Percentiles rank a stretch among this genome's conserved stretches.
Conservation (phyloP, 2,888 invertebrate species). For the Trissonchulus sp. region DNA sequence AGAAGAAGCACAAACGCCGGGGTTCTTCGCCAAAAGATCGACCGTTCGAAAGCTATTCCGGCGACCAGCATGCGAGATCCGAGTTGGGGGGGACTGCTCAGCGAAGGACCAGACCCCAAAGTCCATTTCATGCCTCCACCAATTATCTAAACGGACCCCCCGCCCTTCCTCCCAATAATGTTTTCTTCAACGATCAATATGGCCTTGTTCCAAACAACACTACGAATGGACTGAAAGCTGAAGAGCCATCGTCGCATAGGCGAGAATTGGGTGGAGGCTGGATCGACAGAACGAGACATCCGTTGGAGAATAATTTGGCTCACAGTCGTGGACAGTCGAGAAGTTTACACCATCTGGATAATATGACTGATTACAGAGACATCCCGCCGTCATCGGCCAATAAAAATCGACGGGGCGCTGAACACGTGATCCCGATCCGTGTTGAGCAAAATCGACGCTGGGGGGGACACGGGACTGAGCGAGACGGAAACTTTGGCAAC, state of each 20-base stretch:
- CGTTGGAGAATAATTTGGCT: background rate
- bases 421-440: background rate
- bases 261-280: background rate
- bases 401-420: background rate
- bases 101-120: background rate
- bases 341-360: constrained; percentile 9
- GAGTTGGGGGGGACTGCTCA: background rate
- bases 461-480: background rate
- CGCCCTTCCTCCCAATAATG: background rate
- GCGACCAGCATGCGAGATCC: background rate
- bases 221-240: too few relatives aligned
- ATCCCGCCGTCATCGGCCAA: background rate
- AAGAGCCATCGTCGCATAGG: background rate
- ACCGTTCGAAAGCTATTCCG: background rate
- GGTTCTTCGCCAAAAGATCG: background rate
- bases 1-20: background rate
- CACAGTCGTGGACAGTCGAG: constrained; percentile 5
- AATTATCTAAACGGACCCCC: background rate
- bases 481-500: background rate
- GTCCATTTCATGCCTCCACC: background rate
- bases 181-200: background rate
- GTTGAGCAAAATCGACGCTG: background rate
- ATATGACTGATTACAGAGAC: background rate
- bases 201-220: background rate
- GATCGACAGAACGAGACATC: background rate